phyloP scores from a whole-genome alignment of 2,113 vertebrate genomes.

The Anarhynchus alexandrinus region DNA sequence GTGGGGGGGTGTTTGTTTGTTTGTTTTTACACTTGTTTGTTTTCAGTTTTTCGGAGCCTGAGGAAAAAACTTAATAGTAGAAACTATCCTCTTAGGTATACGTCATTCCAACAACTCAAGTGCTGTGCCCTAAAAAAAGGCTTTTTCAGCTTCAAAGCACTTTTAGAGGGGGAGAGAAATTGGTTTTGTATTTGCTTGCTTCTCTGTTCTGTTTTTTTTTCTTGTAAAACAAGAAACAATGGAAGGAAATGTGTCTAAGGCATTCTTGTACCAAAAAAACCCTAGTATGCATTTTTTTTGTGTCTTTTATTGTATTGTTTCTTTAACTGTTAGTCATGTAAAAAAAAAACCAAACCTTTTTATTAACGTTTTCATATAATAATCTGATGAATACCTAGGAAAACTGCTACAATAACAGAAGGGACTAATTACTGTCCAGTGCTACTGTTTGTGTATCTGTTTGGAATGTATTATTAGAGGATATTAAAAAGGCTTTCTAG shows the following conservation, averaged over 20 bases:
- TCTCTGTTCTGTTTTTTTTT: neutral
- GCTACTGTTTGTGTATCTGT: neutral
- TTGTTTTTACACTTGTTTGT: neutral
- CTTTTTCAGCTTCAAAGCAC: neutral
- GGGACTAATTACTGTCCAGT: neutral
- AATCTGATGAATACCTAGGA: neutral
- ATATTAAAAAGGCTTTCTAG: neutral
- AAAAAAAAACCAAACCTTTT: neutral
- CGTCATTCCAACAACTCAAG: neutral
- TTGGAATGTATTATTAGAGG: neutral
- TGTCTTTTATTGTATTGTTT: neutral
- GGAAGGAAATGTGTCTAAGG: slow-evolving; percentile 14
- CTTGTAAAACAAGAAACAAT: neutral
- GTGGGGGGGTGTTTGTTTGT: neutral
- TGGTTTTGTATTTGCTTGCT: neutral
- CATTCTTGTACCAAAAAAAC: neutral
- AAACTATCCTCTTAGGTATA: neutral
- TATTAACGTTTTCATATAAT: neutral
- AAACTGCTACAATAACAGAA: neutral
- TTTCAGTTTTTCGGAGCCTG: neutral
- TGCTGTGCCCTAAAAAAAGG: neutral
- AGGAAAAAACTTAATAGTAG: neutral
- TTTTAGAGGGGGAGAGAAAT: neutral
- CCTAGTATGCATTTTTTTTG: neutral
- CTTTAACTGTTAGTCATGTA: neutral